Evolutionary conservation across 1,140 invertebrate genomes (phyloP), one percentile per base, ranked within the genome.

Genomic region (Drosophila ficusphila): DNA sequence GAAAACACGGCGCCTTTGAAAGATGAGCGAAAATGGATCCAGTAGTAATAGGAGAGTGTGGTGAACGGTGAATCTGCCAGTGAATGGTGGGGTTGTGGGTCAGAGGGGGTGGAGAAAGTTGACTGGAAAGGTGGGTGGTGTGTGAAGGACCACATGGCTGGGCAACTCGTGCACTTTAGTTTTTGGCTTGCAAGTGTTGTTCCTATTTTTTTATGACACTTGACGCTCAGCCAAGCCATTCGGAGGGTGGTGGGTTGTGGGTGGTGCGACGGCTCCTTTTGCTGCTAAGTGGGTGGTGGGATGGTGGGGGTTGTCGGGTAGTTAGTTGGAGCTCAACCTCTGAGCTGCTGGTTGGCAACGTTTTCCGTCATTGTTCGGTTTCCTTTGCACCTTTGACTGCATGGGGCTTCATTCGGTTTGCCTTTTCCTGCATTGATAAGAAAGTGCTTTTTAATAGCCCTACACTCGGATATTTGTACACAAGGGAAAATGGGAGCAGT

Each of bases 101-200:
- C n/a, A 7, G 34, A 21, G 56, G 36, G 21, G 29, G 33, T 16
- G 60, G 33, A 21, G 41, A 21, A 23, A 16, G 47, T 53, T 19
- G 25, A 7, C n/a, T 25, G 48, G 8, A 3, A 11, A 14, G 25
- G 46, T 16, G 53, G 54, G 47, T 16, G 58, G 60, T 64, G 60
- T 64, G 60, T 61, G 56, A 64, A 64, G 60, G 11, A 36, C 60
- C 60, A 64, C 60, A 64, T 64, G 60, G 60, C 38, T 39, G 23
- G 48, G 21, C 56, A 64, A 56, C 62, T 70, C 76, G 72, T 85
- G 81, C 81, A 85, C 81, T 85, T 85, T 85, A 76, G 71, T 86
- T 85, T 85, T 86, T 79, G 81, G 76, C 65, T 85, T 85, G 81
- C 81, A 85, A 85, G 81, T 86, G 81, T 85, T 85, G 67, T 60